These are phyloP conservation scores for Pomatorhinus ruficollis DNA, from an alignment of 2,113 vertebrate genomes.

Conservation along the genomic window DNA sequence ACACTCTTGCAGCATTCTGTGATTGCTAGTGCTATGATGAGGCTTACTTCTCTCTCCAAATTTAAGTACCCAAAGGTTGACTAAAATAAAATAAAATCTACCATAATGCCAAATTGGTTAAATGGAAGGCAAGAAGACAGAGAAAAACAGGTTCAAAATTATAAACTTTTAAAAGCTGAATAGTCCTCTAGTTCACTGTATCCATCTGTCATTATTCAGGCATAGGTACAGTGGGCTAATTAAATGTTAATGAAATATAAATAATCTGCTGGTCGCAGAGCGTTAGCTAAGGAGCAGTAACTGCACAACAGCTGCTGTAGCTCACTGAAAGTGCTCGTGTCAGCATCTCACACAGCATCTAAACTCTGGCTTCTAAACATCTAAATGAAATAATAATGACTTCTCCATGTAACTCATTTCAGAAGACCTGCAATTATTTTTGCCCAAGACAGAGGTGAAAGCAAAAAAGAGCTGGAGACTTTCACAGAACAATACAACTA, in stretches of 20 bases:
- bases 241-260: slow-evolving; percentile 75
- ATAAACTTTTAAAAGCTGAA: background rate
- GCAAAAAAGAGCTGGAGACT: background rate
- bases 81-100: background rate
- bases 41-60: background rate
- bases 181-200: slow-evolving; percentile 11
- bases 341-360: slow-evolving; percentile 55
- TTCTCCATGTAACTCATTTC: slow-evolving; percentile 27
- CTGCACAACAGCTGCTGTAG: slow-evolving; percentile 63
- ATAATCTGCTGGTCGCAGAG: slow-evolving; percentile 57
- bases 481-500: background rate
- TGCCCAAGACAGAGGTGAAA: slow-evolving; percentile 7
- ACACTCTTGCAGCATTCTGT: background rate
- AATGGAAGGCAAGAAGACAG: background rate
- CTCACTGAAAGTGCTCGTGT: slow-evolving; percentile 45
- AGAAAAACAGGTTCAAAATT: slow-evolving; percentile 1
- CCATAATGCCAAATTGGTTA: background rate
- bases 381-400: slow-evolving; percentile 45
- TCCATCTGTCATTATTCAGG: slow-evolving; percentile 63
- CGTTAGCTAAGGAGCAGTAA: slow-evolving; percentile 58
- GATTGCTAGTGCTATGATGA: background rate
- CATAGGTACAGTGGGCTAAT: slow-evolving; percentile 63
- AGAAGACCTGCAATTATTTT: slow-evolving; percentile 20
- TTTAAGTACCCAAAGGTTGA: background rate
- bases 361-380: slow-evolving; percentile 44